phyloP scores from a whole-genome alignment of 2,888 invertebrate species.

The Caenorhabditis sp. region DNA sequence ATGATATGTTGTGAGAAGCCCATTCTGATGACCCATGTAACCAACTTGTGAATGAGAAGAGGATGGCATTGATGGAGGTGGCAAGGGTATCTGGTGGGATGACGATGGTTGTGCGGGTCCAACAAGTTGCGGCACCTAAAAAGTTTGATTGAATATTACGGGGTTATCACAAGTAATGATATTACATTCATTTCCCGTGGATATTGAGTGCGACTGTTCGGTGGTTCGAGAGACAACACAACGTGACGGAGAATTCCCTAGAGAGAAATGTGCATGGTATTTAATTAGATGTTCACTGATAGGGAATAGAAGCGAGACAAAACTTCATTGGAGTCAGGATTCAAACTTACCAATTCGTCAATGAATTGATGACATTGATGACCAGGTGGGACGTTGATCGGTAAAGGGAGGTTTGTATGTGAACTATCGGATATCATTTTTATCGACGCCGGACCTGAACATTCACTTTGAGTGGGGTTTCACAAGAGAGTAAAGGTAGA shows the following conservation, averaged over 20 bases:
- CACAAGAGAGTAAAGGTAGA: no score
- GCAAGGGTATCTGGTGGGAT: not conserved
- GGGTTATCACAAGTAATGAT: not conserved
- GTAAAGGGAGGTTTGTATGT: constrained; percentile 83
- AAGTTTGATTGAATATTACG: not conserved
- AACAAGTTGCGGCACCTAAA: constrained; percentile 15
- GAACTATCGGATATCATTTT: constrained; percentile 85
- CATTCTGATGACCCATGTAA: not conserved
- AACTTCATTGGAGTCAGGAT: not conserved
- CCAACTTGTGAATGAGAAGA: no score
- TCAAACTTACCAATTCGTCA: constrained; percentile 78
- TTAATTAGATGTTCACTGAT: not conserved
- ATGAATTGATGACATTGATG: constrained; percentile 90
- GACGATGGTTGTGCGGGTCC: not conserved
- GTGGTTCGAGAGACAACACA: constrained; percentile 78
- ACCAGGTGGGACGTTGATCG: constrained; percentile 89
- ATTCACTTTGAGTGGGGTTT: no score
- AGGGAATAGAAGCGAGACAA: not conserved
- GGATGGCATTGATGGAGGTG: not conserved
- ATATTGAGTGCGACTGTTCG: constrained; percentile 25
- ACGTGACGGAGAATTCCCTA: constrained; percentile 86
- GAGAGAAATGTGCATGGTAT: not conserved
- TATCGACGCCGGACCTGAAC: constrained; percentile 83
- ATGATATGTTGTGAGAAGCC: not conserved
- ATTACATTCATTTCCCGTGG: constrained; percentile 35